Evolutionary conservation across 2,888 invertebrate genomes (phyloP), one percentile per base, ranked within the genome.

Genomic region (Hermodice carunculata): DNA sequence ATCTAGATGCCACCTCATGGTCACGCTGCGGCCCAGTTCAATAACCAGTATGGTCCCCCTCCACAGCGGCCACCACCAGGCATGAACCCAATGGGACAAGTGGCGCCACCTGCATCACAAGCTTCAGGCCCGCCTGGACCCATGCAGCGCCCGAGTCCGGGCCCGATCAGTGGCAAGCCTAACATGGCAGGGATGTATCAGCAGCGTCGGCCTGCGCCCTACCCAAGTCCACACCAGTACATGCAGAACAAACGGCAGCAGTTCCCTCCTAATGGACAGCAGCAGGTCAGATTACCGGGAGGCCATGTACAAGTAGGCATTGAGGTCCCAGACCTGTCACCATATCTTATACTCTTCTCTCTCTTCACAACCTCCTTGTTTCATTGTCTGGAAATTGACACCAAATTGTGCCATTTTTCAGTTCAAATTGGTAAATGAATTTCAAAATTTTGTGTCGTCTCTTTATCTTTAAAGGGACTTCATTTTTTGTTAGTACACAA

Each of bases 191-290:
- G 37, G 44, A 73, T 70, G 67, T 59, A 64, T 48, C 76, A 77
- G 75, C 75, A 75, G 58, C 68, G 77, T 28, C 90, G 95, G 80
- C 90, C 94, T 87, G 90, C 93, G 53, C 95, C 95, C 1, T 95
- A 95, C 86, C 94, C 95, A 26, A 91, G 91, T 66, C 93, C 94
- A 17, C 91, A 92, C 64, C 93, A 94, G 92, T 92, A 94, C 84
- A 92, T 93, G 91, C 90, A 91, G 62, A 93, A 93, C 81, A 92
- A 94, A 78, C 89, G 93, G 79, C 89, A 89, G 66, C 87, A 86
- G 70, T 66, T 66, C 54, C 67, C 67, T 8, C 67, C 67, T 8
- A 60, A 60, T 40, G 64, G 67, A 51, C 66, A 66, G 26, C 48
- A 52, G 53, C 52, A 44, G n/a, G 17, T 4, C 46, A 46, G 11